These are phyloP conservation scores for Poeciliopsis occidentalis DNA, from an alignment of 2,113 vertebrate genomes.

Conservation along the genomic window DNA sequence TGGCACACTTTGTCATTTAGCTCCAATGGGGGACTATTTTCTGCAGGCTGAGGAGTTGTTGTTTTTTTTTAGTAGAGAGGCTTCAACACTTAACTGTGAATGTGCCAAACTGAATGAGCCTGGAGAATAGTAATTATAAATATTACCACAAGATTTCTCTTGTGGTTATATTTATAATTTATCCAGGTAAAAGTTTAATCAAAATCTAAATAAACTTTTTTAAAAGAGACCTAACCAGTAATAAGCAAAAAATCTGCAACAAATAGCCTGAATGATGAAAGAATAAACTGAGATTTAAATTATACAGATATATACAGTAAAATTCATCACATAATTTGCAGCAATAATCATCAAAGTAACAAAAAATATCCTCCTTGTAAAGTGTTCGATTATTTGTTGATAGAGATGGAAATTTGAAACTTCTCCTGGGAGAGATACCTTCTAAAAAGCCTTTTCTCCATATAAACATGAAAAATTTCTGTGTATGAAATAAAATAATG, in stretches of 20 bases:
- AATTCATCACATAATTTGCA: background rate
- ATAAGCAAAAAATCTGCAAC: background rate
- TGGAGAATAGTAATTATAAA: background rate
- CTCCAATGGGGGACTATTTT: constrained; percentile 6
- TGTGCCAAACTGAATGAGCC: constrained; percentile 1
- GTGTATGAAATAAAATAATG: too few relatives aligned
- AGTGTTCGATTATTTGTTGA: background rate
- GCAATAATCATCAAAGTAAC: background rate
- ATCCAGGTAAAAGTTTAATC: background rate
- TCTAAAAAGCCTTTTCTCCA: background rate
- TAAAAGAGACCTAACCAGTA: too few relatives aligned
- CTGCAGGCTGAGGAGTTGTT: background rate
- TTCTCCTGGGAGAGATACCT: background rate
- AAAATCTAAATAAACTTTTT: background rate
- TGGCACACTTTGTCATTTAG: constrained; percentile 39
- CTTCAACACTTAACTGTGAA: constrained; percentile 15
- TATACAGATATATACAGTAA: background rate
- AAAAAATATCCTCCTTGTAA: background rate
- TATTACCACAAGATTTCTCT: too few relatives aligned
- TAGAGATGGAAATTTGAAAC: background rate
- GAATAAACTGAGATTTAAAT: background rate
- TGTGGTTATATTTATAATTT: background rate
- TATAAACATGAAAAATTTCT: background rate
- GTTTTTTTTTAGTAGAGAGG: constrained; percentile 11
- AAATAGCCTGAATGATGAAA: background rate